Base-by-base conservation (phyloP, 2,797 vertebrate species). In the Xerus rutilus region DNA sequence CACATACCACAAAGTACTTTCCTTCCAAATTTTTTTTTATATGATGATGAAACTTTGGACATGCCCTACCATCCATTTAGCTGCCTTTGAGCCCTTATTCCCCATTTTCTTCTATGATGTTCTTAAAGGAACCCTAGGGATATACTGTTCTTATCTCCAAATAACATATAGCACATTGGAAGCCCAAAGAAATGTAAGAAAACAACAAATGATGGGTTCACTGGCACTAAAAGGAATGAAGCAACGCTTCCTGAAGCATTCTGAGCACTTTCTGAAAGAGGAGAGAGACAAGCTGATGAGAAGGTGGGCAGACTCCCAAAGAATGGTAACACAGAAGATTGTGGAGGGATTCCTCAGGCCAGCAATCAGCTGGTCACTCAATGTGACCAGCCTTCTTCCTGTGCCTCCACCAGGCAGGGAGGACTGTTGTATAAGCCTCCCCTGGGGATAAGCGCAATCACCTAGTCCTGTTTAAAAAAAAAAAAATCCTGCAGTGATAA, bases 101-200 rank as follows among this genome's bases (percentile, higher is more conserved):
- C 45, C n/a, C 5, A 7, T 32, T 35, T 65, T 93, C 43, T 70
- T 30, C 57, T 62, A 1, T 67, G 43, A 35, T 52, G 28, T 69
- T 54, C 49, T 74, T 57, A 78, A 65, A 45, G 43, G 35, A 70
- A 69, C 72, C 17, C 49, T 18, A 21, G 52, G 49, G 10, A 18
- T 49, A 45, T 10, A 30, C 43, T 85, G 30, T 49, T 76, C 32
- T 30, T 17, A 11, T 21, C 20, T 20, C 35, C 52, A 45, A 28
- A 0, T 78, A 49, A 45, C 4, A 14, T 9, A 39, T 4, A 35
- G 4, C 8, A n/a, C 70, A 3, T 0, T 12, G 9, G 9, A 6
- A 1, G 17, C 25, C 78, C 72, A 54, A 59, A 62, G 47, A 84
- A 91, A 73, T 49, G 8, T 45, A 79, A 69, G n/a, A n/a, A 95